Base-by-base conservation (phyloP, 2,797 vertebrate species). In the Labeo calbasu region DNA sequence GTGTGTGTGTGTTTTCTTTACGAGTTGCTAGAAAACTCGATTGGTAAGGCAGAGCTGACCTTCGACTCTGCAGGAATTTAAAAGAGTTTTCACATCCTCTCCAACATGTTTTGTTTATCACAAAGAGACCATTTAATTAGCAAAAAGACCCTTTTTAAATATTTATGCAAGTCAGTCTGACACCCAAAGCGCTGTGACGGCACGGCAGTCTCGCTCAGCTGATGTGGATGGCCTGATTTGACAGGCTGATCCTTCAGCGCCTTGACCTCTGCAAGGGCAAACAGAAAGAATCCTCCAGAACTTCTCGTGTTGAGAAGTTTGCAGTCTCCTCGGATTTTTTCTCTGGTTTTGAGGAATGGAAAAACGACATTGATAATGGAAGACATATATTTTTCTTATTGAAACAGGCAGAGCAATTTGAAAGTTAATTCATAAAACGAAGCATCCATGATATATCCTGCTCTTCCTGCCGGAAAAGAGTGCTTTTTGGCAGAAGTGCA, bases 141-240 rank as follows among this genome's bases (percentile, higher is more conserved):
- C 88, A 89, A 89, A 90, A 91, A 92, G 86, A 86, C 80, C 69
- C 89, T 89, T 92, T 93, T 93, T 90, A 91, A 94, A 93, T 94
- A 92, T 93, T 94, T 87, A 92, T 92, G 91, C 89, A 88, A 91
- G 89, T 88, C 87, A 88, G 86, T 90, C 87, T 90, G 91, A 93
- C 91, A 91, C 91, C 91, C 89, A 86, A 71, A 89, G 87, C 80
- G 87, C 79, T 91, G 89, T 91, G 92, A 90, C 85, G 88, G 25
- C 57, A 48, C 17, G 61, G 90, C 88, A 89, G 89, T 81, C 91
- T 91, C 87, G 83, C 91, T 89, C 81, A 87, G 88, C 86, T 93
- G 89, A 91, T 90, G 91, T 86, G 84, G 84, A 86, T 84, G 66
- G 89, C 71, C 87, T 88, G 88, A 90, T 87, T 91, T 89, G 88